These are phyloP conservation scores for Zaprionus lineosus DNA, from an alignment of 2,888 invertebrate genomes.

Conservation along the genomic window DNA sequence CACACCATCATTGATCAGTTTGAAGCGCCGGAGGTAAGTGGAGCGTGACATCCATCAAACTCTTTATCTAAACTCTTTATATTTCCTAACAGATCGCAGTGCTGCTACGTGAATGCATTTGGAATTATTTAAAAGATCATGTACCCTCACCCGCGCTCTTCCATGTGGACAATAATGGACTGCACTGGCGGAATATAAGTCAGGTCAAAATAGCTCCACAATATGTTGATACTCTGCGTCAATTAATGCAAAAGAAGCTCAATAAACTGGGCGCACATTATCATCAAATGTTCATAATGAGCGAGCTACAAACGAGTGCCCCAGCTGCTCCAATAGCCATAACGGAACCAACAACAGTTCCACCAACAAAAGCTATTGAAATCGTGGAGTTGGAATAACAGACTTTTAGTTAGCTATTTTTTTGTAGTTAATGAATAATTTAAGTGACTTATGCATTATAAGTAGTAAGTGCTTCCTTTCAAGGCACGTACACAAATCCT, in stretches of 20 bases:
- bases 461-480: neutral
- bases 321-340: slow-evolving; percentile 1
- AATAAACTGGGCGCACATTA: slow-evolving; percentile 90
- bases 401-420: slow-evolving; percentile 16
- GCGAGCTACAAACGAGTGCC: slow-evolving; percentile 63
- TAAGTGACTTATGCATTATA: neutral
- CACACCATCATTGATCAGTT: slow-evolving; percentile 89
- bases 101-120: slow-evolving; percentile 92
- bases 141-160: slow-evolving; percentile 93
- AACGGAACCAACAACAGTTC: slow-evolving; percentile 17
- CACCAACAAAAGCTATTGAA: slow-evolving; percentile 36
- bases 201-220: slow-evolving; percentile 87
- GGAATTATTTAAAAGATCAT: slow-evolving; percentile 94
- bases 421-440: slow-evolving; percentile 7
- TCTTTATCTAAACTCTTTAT: neutral
- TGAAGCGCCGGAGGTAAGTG: slow-evolving; percentile 86
- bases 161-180: slow-evolving; percentile 86
- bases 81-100: slow-evolving; percentile 87
- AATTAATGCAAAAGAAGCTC: slow-evolving; percentile 91
- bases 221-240: slow-evolving; percentile 91
- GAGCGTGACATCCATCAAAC: neutral
- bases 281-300: slow-evolving; percentile 87
- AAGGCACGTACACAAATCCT: neutral
- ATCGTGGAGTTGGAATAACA: slow-evolving; percentile 62
- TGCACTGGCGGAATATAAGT: slow-evolving; percentile 91